Base-by-base conservation (phyloP, 2,797 vertebrate species). In the Rhinoraja longicauda region DNA sequence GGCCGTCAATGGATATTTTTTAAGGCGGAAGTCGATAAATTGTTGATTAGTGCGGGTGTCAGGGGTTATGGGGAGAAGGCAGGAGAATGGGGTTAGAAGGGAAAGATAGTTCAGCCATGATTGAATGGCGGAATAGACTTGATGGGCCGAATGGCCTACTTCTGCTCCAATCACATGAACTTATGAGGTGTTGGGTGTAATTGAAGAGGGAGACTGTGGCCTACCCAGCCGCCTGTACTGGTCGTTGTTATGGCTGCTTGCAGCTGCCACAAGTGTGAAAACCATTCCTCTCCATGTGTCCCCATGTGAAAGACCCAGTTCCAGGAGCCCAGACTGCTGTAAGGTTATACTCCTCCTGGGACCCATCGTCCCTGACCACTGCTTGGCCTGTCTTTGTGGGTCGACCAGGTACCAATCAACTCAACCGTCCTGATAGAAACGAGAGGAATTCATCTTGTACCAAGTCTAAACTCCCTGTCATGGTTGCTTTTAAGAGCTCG, bases 331-430 rank as follows among this genome's bases (percentile, higher is more conserved):
- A 95, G 97, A 97, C 97, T 97, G 97, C 97, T 98, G 97, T 97
- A 98, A 98, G 97, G 96, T 97, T 97, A 98, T 97, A 98, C 97
- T 96, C 97, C 98, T 97, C 97, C 95, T 96, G 97, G 98, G 97
- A 97, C 96, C 97, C 97, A 97, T 97, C 96, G 96, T 96, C 94
- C 96, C 97, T 97, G 97, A 97, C 97, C 97, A 97, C 97, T 96
- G 97, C 97, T 96, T 96, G 95, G 97, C 97, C 70, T 97, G 96
- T 97, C 97, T 98, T 99, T 99, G 98, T 99, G 96, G 97, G 97
- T 97, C 98, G 98, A 98, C 98, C 97, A 98, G 98, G 98, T 97
- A 97, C 97, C 98, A 99, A 98, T 99, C 98, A 99, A 99, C 97
- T 97, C 97, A 98, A 98, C 98, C 98, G 98, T 98, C 98, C 97